Evolutionary conservation across 2,113 vertebrate species (phyloP).

Genomic region (Carlito syrichta): DNA sequence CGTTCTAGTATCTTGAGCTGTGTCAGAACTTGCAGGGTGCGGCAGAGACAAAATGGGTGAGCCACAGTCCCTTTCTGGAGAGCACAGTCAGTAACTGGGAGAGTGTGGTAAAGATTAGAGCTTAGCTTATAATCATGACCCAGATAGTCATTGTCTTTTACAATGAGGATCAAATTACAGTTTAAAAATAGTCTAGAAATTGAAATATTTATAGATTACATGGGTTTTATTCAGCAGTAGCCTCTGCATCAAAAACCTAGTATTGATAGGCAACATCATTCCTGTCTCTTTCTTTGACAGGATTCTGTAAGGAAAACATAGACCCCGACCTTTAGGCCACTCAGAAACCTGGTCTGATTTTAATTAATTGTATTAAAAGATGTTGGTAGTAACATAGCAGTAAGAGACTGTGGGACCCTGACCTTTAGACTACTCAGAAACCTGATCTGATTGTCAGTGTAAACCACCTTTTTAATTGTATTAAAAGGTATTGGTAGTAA

Average conservation of each 20-base stretch:
- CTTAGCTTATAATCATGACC: not conserved
- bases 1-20: no score
- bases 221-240: not conserved
- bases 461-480: no score
- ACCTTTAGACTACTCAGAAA: not conserved
- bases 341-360: not conserved
- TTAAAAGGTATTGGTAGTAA: not conserved
- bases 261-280: not conserved
- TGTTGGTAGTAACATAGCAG: not conserved
- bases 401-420: not conserved
- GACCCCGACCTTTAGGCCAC: not conserved
- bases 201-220: not conserved
- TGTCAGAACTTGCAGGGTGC: no score
- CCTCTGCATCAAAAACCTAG: not conserved
- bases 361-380: not conserved
- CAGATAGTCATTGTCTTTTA: not conserved
- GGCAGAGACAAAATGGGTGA: not conserved
- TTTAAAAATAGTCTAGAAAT: not conserved
- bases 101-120: not conserved
- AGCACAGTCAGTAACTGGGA: not conserved
- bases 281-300: not conserved
- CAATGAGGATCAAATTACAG: not conserved
- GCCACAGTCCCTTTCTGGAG: no score
- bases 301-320: not conserved
- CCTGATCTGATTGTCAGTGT: not conserved